Base-by-base conservation (phyloP, 1,140 invertebrate genomes). In the Protaetia brevitarsis region DNA sequence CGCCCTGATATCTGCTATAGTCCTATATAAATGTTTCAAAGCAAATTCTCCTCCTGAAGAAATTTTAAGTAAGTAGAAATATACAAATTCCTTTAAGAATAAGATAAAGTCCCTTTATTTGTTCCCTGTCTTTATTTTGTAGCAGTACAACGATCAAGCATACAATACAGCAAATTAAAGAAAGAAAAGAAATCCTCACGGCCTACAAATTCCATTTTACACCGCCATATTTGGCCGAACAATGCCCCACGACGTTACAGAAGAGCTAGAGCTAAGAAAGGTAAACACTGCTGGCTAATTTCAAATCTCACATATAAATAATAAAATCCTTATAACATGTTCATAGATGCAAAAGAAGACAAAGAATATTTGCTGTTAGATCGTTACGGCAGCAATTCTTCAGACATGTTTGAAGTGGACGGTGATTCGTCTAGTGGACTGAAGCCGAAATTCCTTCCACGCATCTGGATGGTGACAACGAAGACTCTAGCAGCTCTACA, bases 291-390 rank as follows among this genome's bases (percentile, higher is more conserved):
- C 11, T 19, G 11, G 13, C 5, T 0, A 3, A 23, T 56, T 56
- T 56, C 26, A 3, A 23, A 19, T 3, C 16, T 2, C 23, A 16
- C 19, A 23, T 56, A 16, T 51, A 5, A 34, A 34, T 34, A 34
- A 34, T 11, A 5, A 34, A 34, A 8, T 51, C 8, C 27, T 45
- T 6, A 2, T 51, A 45, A 26, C 23, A 23, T 56, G 6, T 37
- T 6, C 26, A 13, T 30, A 26, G 30, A 65, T 36, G 27, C 19
- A 2, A 63, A 64, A 63, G 69, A 65, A 16, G 70, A 73, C 37
- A 70, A 70, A 23, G 83, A 83, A 72, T 83, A 81, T 70, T 76
- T 83, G 31, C 75, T 84, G 2, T 73, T 83, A 3, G 82, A 82
- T 65, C 81, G 83, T 64, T 84, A 83, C 65, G 77, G 76, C 11